Evolutionary conservation across 2,888 invertebrate species (phyloP).

Genomic region (Acutogordius australiensis): DNA sequence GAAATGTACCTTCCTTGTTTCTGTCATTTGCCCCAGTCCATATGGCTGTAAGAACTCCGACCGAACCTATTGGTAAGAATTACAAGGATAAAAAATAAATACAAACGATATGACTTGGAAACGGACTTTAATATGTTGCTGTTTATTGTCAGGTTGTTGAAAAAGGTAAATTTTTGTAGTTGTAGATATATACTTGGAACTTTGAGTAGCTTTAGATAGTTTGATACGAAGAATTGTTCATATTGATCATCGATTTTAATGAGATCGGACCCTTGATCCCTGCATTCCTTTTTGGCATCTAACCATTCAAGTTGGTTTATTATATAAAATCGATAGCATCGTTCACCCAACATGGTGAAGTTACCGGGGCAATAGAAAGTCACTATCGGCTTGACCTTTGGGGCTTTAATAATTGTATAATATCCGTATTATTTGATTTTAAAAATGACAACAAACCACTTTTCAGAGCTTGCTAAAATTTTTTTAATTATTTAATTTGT

Average conservation of each 20-base stretch:
- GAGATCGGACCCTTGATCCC: not conserved
- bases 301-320: not conserved
- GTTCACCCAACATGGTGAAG: not conserved
- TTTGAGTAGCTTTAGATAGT: not conserved
- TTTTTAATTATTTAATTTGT: too few species aligned
- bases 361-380: slow-evolving; percentile 2
- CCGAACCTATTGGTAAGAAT: not conserved
- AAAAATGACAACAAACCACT: too few species aligned
- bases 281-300: not conserved
- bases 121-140: too few species aligned
- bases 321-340: slow-evolving; percentile 1
- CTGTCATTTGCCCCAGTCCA: slow-evolving; percentile 8
- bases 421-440: too few species aligned
- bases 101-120: too few species aligned
- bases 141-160: not conserved
- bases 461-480: too few species aligned
- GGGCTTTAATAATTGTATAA: not conserved
- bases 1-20: not conserved
- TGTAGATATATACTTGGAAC: not conserved
- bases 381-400: not conserved
- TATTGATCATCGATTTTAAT: slow-evolving; percentile 1
- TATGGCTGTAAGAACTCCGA: not conserved
- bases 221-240: not conserved
- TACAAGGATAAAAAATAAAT: too few species aligned
- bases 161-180: not conserved